Conservation (phyloP, 2,797 vertebrate genomes). For the Eulemur albifrons region DNA sequence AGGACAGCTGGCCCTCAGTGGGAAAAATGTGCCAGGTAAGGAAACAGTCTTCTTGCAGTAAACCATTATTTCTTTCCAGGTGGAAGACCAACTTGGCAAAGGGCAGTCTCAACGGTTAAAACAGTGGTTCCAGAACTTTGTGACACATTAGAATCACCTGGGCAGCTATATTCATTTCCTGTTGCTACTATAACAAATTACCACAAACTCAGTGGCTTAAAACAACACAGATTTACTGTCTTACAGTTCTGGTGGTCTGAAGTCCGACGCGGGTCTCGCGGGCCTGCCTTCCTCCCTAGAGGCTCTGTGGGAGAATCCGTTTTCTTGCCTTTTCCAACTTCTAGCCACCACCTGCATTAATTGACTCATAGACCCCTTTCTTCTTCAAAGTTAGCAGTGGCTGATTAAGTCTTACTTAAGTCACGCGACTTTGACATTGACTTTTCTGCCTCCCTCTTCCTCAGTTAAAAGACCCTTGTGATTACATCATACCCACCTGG, state of each 20-base stretch:
- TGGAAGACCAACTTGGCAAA: background rate
- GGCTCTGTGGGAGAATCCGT: background rate
- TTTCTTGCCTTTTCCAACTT: background rate
- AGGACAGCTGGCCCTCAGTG: conserved; percentile 81
- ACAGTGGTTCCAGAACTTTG: background rate
- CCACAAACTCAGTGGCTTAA: background rate
- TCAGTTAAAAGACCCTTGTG: background rate
- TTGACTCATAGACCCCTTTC: background rate
- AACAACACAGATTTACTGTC: background rate
- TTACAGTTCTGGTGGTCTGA: background rate
- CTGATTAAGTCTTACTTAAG: background rate
- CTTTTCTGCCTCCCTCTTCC: background rate
- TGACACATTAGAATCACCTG: background rate
- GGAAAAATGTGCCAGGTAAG: conserved; percentile 32
- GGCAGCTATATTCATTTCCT: background rate
- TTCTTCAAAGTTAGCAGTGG: background rate
- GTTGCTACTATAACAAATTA: background rate
- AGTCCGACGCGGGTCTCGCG: background rate
- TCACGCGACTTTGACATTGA: background rate
- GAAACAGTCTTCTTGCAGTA: background rate
- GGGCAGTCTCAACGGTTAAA: background rate
- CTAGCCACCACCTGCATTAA: background rate
- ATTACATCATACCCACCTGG: background rate
- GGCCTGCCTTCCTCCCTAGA: background rate
- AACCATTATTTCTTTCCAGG: background rate